Conservation (phyloP, 1,140 invertebrate genomes). For the Euura saliciscinereae region DNA sequence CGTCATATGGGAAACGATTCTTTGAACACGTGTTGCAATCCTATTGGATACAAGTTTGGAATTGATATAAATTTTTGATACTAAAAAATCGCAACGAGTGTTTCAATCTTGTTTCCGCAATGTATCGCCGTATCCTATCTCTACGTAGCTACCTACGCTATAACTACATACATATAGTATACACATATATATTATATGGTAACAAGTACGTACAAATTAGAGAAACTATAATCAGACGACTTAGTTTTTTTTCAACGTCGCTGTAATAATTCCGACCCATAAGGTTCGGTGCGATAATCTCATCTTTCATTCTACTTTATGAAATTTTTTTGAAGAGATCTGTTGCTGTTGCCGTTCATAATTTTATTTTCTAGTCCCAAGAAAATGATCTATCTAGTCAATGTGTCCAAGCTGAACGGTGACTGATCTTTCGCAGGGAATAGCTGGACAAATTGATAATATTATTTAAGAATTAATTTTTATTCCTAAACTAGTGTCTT, state of each 20-base stretch:
- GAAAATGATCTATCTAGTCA: not conserved
- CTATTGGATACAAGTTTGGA: constrained; percentile 1
- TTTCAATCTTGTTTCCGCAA: not conserved
- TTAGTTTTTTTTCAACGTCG: not conserved
- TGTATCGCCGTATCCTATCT: too few relatives aligned
- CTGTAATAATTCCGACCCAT: not conserved
- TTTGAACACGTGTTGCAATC: not conserved
- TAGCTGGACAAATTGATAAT: constrained; percentile 1
- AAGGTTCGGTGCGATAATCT: constrained; percentile 8
- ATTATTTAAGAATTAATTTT: constrained; percentile 26
- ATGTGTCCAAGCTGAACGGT: not conserved
- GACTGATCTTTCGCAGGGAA: constrained; percentile 8
- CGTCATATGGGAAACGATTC: not conserved
- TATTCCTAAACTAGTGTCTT: too few relatives aligned
- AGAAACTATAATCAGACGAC: not conserved
- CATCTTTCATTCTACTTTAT: not conserved
- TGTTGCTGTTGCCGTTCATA: not conserved
- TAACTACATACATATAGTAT: constrained; percentile 55
- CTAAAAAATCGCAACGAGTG: not conserved
- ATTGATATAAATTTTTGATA: not conserved
- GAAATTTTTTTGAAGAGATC: not conserved
- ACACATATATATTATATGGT: constrained; percentile 48
- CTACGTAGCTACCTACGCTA: constrained; percentile 24
- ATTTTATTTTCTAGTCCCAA: not conserved
- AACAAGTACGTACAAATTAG: constrained; percentile 2